These are phyloP conservation scores for Procambarus virginalis DNA, from an alignment of 1,140 invertebrate species.

Conservation along the genomic window DNA sequence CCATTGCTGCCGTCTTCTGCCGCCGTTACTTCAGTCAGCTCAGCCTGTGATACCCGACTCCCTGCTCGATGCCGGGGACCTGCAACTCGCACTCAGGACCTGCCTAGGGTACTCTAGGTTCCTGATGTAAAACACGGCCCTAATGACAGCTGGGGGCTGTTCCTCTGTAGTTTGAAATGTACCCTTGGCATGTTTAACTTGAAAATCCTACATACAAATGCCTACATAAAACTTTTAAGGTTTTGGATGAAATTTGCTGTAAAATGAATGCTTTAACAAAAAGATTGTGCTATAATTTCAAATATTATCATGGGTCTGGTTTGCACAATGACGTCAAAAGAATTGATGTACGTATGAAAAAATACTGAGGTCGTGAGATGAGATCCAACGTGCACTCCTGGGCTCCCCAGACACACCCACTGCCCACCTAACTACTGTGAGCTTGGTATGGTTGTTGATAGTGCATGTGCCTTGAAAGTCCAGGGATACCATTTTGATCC, in stretches of 20 bases:
- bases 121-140: background rate
- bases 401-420: too few relatives aligned
- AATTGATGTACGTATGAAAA: too few relatives aligned
- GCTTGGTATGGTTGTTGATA: too few relatives aligned
- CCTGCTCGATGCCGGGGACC: background rate
- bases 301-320: background rate
- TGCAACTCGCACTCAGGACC: background rate
- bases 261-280: background rate
- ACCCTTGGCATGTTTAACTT: background rate
- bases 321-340: background rate
- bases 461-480: too few relatives aligned
- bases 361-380: too few relatives aligned
- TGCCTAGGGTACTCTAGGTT: background rate
- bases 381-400: too few relatives aligned
- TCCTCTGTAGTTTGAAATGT: background rate
- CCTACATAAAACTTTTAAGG: background rate
- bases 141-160: background rate
- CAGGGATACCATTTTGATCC: too few relatives aligned
- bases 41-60: slow-evolving; percentile 37
- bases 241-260: background rate
- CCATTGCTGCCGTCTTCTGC: slow-evolving; percentile 86
- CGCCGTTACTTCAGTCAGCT: slow-evolving; percentile 86
- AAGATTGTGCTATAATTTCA: background rate
- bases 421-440: too few relatives aligned
- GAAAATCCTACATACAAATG: background rate